A percentile compares a stretch with the other conserved stretches of the same genome.
Conservation (phyloP, 2,888 invertebrate genomes). For the Nephrotoma guestfalica region DNA sequence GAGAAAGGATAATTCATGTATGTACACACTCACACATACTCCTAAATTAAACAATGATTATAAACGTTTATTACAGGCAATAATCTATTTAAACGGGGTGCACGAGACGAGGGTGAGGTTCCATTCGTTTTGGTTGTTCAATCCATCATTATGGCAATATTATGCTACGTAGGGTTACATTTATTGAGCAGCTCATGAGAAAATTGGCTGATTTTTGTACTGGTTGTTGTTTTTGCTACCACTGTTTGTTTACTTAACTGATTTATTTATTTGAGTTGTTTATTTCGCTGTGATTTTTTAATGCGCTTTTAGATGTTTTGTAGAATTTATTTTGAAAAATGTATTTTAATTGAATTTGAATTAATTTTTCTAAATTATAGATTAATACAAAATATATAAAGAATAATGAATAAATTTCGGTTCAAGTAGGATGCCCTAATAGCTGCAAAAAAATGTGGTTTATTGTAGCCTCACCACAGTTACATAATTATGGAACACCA, state of each 20-base stretch:
- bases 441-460: too few relatives aligned
- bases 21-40: neutral
- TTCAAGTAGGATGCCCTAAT: too few relatives aligned
- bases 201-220: neutral
- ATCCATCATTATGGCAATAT: neutral
- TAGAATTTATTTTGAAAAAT: neutral
- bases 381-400: too few relatives aligned
- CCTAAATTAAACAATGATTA: neutral
- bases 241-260: neutral
- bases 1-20: neutral
- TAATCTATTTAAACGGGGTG: neutral
- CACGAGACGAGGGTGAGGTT: neutral
- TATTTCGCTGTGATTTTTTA: neutral
- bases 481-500: too few relatives aligned
- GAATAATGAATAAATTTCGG: too few relatives aligned
- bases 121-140: neutral
- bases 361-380: neutral
- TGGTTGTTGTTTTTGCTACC: neutral
- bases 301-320: neutral
- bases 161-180: neutral
- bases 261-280: neutral
- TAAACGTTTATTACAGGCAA: neutral
- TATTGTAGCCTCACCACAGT: too few relatives aligned
- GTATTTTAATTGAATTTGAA: neutral
- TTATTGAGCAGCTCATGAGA: neutral